Evolutionary conservation across 2,888 invertebrate species (phyloP), one percentile per base, ranked within the genome.

Genomic region (Acanthosepion esculentum): DNA sequence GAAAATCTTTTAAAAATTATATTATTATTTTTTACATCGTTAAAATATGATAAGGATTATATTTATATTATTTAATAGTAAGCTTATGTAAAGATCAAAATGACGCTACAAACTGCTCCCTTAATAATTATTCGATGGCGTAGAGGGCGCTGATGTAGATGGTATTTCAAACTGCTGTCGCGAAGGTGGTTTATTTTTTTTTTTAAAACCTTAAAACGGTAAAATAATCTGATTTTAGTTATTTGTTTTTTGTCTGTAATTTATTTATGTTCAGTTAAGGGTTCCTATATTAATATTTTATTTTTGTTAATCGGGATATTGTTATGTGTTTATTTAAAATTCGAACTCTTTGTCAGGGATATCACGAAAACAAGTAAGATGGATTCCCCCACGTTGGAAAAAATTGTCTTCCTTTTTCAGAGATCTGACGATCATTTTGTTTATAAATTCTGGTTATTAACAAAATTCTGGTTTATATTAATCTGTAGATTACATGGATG

Each of bases 121-220:
- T 78, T n/a, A 18, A 78, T 78, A 33, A n/a, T n/a, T 2, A n/a
- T 78, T 4, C 12, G n/a, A 78, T n/a, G 10, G 15, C 15, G 33
- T 78, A 78, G 78, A 78, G 78, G 78, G 78, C 78, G 78, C 78
- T 78, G 10, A n/a, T 78, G 78, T 78, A n/a, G 33, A 78, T 78
- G n/a, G n/a, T n/a, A 78, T 78, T 78, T 78, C n/a, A 78, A 78
- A 78, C 78, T 78, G 78, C 78, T n/a, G 78, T 78, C 78, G 78
- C 78, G 78, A 78, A 78, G 78, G 78, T 78, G 78, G n/a, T 78
- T n/a, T 78, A 33, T 78, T 78, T n/a, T 78, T 33, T 78, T 78
- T 33, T 12, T n/a, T 15, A 78, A 78, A 78, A 78, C 78, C n/a
- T n/a, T 15, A 78, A 78, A 78, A 78, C 78, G 78, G 78, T 78